Evolutionary conservation across 2,113 vertebrate species (phyloP), one percentile per base, ranked within the genome.

Genomic region (Meriones unguiculatus): DNA sequence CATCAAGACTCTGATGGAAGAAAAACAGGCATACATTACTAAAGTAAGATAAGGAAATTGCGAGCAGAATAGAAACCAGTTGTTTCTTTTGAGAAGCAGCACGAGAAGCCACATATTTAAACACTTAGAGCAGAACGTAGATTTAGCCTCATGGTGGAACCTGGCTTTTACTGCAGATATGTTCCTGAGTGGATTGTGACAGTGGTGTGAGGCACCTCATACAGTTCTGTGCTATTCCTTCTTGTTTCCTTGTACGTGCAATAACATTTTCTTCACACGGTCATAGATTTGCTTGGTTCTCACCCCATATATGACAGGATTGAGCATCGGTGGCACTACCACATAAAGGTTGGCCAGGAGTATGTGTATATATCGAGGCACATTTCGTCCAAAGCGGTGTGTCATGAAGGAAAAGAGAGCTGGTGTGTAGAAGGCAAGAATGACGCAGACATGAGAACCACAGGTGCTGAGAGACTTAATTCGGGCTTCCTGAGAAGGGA

Each of bases 321-420:
- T 98, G 1, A 98, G 91, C 97, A 97, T 46, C 3, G 98, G 97
- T 0, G 97, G 98, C 1, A 98, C 92, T 9, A 98, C 88, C 0
- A 98, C 92, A 1, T 97, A 98, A 41, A 98, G 32, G 0, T 97
- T 98, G 62, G 97, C 98, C 92, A 98, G 46, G 2, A 98, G 92
- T 70, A 97, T 95, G 30, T 97, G 98, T 46, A 97, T 28, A 0
- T 57, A 93, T 2, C 25, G 94, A 46, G 98, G 98, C 12, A 98
- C 15, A 1, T 87, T 93, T 9, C 0, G 38, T 25, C 98, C 97
- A 90, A 98, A 98, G 2, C 76, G 93, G 6, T 97, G 97, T 20
- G 98, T 95, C 91, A 98, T 97, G 52, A 98, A 98, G 2, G 97
- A 97, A 82, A 98, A 98, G 41, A 98, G 85, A 0, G 98, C 95